Base-by-base conservation (phyloP, 2,888 invertebrate genomes). In the Lypha dubia region DNA sequence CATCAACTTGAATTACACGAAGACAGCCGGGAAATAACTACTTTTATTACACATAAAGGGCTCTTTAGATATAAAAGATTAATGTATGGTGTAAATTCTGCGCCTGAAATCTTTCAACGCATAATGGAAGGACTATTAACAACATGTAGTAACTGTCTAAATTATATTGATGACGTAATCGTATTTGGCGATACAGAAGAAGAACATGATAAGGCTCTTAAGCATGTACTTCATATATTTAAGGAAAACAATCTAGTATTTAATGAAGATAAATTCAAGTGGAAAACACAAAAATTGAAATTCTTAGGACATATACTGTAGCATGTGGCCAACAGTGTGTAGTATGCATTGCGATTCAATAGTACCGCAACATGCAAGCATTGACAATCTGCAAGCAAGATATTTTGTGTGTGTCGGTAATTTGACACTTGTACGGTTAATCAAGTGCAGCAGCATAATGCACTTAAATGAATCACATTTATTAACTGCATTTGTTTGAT, bases 41-140 rank as follows among this genome's bases (percentile, higher is more conserved):
- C n/a, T n/a, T n/a, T 86, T 67, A 86, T 87, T 15, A 87, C 87
- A 11, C 58, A 74, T 13, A 86, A 35, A 79, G n/a, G 86, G 2
- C 20, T 86, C 28, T 90, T 88, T 73, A n/a, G 65, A 13, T 91
- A 90, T 75, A 91, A 91, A 24, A 22, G 63, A 9, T 8, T 63
- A n/a, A 44, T 44, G 44, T 63, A 44, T 28, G 28, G 63, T 0
- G 88, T 91, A 1, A 89, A 89, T 35, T 91, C 89, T 86, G 85
- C 86, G 1, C 86, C 86, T 7, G 86, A 86, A 70, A 87, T 86
- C 20, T 85, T 87, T 62, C 24, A 73, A 44, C 38, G 46, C 11
- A 28, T 3, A 17, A 24, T 35, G 51, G 86, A 49, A 49, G 20
- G 1, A 22, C 2, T 38, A 7, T 38, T 38, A 2, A 2, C 38